phyloP scores from a whole-genome alignment of 2,797 vertebrate species.

The Nothura maculosa region DNA sequence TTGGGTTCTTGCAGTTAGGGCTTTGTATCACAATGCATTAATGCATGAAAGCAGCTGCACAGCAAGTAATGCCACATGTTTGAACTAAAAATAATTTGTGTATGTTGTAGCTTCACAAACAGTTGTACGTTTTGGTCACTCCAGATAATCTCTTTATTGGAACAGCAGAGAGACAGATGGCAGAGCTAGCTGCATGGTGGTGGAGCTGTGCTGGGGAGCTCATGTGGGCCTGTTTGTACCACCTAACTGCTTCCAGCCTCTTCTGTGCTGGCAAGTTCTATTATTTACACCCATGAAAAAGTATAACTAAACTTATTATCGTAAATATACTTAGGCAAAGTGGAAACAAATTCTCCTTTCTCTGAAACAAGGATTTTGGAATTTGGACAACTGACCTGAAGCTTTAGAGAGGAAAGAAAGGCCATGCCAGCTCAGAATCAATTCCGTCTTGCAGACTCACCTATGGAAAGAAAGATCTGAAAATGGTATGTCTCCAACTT shows the following conservation, averaged over 20 bases:
- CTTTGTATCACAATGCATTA: slow-evolving; percentile 25
- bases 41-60: slow-evolving; percentile 53
- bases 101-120: slow-evolving; percentile 35
- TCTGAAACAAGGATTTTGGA: slow-evolving; percentile 30
- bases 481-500: background rate
- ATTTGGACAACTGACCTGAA: background rate
- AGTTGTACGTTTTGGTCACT: slow-evolving; percentile 51
- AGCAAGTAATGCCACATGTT: slow-evolving; percentile 68
- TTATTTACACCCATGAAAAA: background rate
- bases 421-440: background rate
- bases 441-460: background rate
- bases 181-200: slow-evolving; percentile 1
- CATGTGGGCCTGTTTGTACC: background rate
- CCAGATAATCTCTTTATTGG: slow-evolving; percentile 43
- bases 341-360: slow-evolving; percentile 11
- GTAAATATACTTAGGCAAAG: background rate
- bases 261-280: background rate
- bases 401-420: background rate
- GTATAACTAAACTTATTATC: background rate
- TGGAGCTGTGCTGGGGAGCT: background rate
- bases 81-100: slow-evolving; percentile 73
- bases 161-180: background rate
- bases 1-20: slow-evolving; percentile 28
- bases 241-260: background rate
- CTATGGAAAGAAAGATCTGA: background rate